Conservation (phyloP, 53 echinoderm and acorn worm species). For the Stichopus horrens region DNA sequence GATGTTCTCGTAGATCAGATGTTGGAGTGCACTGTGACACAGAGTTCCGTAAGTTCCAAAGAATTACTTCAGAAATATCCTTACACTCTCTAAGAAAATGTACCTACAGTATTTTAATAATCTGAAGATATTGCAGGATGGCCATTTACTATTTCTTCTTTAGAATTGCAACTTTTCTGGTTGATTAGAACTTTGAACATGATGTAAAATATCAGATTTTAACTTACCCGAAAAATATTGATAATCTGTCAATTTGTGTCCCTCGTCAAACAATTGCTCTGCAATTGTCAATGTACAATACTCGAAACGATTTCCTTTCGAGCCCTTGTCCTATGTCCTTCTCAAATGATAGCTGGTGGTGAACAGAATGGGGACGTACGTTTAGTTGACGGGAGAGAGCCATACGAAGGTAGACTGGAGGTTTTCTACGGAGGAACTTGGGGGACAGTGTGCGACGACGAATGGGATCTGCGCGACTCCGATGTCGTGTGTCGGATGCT, state of each 20-base stretch:
- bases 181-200: background rate
- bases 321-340: background rate
- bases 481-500: constrained; percentile 28
- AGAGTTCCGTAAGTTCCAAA: constrained; percentile 6
- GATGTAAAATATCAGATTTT: background rate
- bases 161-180: background rate
- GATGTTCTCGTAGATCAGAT: background rate
- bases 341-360: background rate
- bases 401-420: constrained; percentile 18
- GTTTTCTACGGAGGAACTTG: constrained; percentile 17
- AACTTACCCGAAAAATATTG: background rate
- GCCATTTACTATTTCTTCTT: background rate
- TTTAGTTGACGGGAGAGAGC: background rate
- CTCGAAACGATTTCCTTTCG: background rate
- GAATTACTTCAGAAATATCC: no score
- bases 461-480: background rate
- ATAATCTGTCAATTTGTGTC: background rate
- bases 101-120: no score
- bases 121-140: background rate
- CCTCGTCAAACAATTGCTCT: no score
- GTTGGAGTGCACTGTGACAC: background rate
- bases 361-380: constrained; percentile 15
- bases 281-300: no score
- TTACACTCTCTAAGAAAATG: no score
- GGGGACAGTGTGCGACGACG: constrained; percentile 20